phyloP scores from a whole-genome alignment of 2,797 vertebrate genomes.

The Anabas testudineus region DNA sequence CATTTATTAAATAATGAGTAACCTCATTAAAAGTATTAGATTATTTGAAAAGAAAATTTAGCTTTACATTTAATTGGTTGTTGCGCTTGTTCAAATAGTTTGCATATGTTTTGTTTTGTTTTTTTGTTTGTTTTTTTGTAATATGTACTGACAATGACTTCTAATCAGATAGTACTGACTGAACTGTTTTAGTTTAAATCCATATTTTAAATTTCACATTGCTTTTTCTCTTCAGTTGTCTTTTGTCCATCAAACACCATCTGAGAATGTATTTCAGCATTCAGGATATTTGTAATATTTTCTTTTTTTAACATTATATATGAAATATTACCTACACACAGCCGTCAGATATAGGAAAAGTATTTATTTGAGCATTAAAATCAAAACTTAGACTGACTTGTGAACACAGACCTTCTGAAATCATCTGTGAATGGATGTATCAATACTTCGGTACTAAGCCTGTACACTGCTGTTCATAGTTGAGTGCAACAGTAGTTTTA shows the following conservation, averaged over 20 bases:
- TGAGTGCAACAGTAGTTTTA: constrained; percentile 29
- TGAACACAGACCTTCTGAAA: constrained; percentile 12
- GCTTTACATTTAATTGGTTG: constrained; percentile 62
- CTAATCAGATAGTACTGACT: constrained; percentile 27
- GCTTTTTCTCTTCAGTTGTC: constrained; percentile 48
- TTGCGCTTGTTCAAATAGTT: constrained; percentile 38
- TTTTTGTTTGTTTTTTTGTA: too few species aligned
- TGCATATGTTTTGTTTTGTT: too few species aligned
- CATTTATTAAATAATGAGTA: neutral
- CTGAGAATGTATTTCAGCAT: constrained; percentile 72
- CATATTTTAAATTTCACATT: constrained; percentile 52
- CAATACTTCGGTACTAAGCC: constrained; percentile 6
- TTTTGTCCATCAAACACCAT: constrained; percentile 45
- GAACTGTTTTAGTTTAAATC: constrained; percentile 44
- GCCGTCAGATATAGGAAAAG: constrained; percentile 7
- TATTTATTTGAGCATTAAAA: constrained; percentile 55
- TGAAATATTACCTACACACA: constrained; percentile 26
- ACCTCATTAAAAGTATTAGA: constrained; percentile 25
- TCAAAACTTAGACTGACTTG: constrained; percentile 22
- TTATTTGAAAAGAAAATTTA: constrained; percentile 50
- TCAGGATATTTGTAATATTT: constrained; percentile 44
- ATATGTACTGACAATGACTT: constrained; percentile 21
- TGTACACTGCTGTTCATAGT: constrained; percentile 39
- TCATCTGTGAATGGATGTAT: constrained; percentile 34
- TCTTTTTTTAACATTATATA: constrained; percentile 3